Percentiles rank a stretch among this genome's conserved stretches.
Conservation (phyloP, 2,888 invertebrate species). For the Spodoptera picta region DNA sequence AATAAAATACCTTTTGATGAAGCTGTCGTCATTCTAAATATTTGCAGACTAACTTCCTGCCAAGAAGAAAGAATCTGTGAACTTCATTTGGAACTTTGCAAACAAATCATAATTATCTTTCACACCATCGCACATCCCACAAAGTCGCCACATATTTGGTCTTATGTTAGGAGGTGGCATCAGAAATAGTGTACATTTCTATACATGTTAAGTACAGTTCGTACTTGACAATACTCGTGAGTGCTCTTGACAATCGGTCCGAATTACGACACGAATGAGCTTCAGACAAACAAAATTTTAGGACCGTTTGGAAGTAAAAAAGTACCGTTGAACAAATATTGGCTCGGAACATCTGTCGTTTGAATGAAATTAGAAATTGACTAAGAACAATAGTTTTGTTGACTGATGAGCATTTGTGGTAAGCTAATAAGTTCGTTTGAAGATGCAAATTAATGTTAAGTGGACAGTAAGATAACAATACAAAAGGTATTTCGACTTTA, state of each 20-base stretch:
- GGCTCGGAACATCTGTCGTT: slow-evolving; percentile 44
- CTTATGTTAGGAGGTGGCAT: slow-evolving; percentile 49
- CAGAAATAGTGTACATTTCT: slow-evolving; percentile 52
- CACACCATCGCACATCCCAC: slow-evolving; percentile 40
- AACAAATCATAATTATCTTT: slow-evolving; percentile 21
- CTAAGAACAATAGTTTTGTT: slow-evolving; percentile 50
- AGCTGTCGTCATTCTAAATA: neutral
- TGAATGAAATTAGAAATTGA: slow-evolving; percentile 57
- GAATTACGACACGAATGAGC: slow-evolving; percentile 75
- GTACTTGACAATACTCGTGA: slow-evolving; percentile 63
- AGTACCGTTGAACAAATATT: slow-evolving; percentile 57
- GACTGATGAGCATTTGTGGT: slow-evolving; percentile 38
- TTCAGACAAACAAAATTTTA: slow-evolving; percentile 58
- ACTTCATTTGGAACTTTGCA: slow-evolving; percentile 1
- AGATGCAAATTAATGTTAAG: slow-evolving; percentile 49
- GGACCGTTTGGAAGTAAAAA: slow-evolving; percentile 47
- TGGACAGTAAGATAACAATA: slow-evolving; percentile 30
- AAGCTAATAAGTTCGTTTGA: slow-evolving; percentile 46
- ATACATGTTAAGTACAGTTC: slow-evolving; percentile 57
- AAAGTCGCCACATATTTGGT: slow-evolving; percentile 45
- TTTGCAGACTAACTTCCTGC: neutral
- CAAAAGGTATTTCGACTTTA: slow-evolving; percentile 14
- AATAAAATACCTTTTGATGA: too few relatives aligned
- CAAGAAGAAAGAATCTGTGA: neutral
- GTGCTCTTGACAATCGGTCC: slow-evolving; percentile 70